These are phyloP conservation scores for Melanotaenia trifasciata DNA, from an alignment of 2,797 vertebrate species.

Conservation along the genomic window DNA sequence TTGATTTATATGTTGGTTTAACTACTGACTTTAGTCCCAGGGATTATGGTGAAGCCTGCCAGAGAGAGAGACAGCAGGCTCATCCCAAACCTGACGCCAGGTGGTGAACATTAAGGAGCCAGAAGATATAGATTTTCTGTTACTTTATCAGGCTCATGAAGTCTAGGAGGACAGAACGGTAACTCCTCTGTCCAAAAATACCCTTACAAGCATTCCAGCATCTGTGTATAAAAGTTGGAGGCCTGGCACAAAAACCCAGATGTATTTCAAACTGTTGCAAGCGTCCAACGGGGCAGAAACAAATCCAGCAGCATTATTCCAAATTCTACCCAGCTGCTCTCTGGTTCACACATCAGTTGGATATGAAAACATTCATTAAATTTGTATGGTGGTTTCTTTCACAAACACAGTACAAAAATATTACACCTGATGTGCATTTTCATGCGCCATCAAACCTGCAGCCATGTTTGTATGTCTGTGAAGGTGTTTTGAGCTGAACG, in stretches of 20 bases:
- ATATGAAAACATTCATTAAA: slow-evolving; percentile 15
- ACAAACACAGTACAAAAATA: neutral
- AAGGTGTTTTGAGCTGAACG: neutral
- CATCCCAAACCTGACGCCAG: slow-evolving; percentile 30
- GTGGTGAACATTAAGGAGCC: neutral
- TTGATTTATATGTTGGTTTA: slow-evolving; percentile 26
- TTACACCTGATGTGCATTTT: slow-evolving; percentile 2
- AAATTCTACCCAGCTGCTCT: slow-evolving; percentile 3
- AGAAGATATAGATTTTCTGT: slow-evolving; percentile 10
- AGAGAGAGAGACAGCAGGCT: slow-evolving; percentile 31
- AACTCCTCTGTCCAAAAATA: slow-evolving; percentile 31
- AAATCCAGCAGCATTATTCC: slow-evolving; percentile 1
- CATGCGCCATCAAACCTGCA: slow-evolving; percentile 12
- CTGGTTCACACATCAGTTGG: neutral
- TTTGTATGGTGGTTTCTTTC: slow-evolving; percentile 9
- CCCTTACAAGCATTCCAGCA: slow-evolving; percentile 10
- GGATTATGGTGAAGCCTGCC: slow-evolving; percentile 27
- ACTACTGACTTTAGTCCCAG: slow-evolving; percentile 27
- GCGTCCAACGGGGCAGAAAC: slow-evolving; percentile 18
- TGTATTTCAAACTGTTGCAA: slow-evolving; percentile 24
- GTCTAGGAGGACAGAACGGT: slow-evolving; percentile 6
- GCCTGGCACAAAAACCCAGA: slow-evolving; percentile 4
- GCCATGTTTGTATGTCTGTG: neutral
- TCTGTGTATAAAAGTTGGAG: slow-evolving; percentile 7
- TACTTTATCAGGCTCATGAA: slow-evolving; percentile 18